Base-by-base conservation (phyloP, 2,888 invertebrate species). In the Achlya flavicornis region DNA sequence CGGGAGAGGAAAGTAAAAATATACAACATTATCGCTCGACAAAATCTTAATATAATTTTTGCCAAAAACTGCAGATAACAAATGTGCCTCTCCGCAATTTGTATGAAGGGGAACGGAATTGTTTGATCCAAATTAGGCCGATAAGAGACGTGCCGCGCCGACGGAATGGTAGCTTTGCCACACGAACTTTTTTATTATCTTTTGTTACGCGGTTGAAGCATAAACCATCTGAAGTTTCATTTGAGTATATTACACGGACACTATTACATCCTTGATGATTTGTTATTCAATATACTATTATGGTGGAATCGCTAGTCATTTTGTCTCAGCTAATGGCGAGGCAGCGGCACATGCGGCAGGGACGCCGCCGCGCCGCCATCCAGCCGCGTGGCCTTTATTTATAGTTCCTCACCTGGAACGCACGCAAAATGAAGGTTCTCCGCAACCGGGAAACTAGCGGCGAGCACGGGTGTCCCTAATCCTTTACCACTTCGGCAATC, bases 11-110 rank as follows among this genome's bases (percentile, higher is more conserved):
- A 83, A 87, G 81, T 85, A 89, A 89, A 90, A 90, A 88, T 88
- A 86, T 83, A 88, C 85, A 88, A 85, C 85, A 86, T 89, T 91
- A 91, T 91, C 91, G 82, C 84, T 78, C 78, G 79, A 85, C 86
- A 86, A 87, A 84, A 92, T 91, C 91, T 92, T 91, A 90, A 90
- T 90, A 91, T 91, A 91, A 91, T 91, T 91, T 91, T 89, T 88
- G 81, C 80, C 82, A 80, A 89, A 90, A 89, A 90, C 85, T 90
- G 90, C 85, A 89, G 91, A 91, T 90, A 91, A 89, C 88, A 87
- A 90, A 91, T 90, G 88, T 86, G 87, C 85, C 79, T 84, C 84
- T 84, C 84, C 84, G 83, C 86, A 89, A 89, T 87, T 90, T 89
- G 88, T 88, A 81, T 83, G 76, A 79, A 81, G 85, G 86, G 89